Base-by-base conservation (phyloP, 2,888 invertebrate species). In the Drosophila phalerata region DNA sequence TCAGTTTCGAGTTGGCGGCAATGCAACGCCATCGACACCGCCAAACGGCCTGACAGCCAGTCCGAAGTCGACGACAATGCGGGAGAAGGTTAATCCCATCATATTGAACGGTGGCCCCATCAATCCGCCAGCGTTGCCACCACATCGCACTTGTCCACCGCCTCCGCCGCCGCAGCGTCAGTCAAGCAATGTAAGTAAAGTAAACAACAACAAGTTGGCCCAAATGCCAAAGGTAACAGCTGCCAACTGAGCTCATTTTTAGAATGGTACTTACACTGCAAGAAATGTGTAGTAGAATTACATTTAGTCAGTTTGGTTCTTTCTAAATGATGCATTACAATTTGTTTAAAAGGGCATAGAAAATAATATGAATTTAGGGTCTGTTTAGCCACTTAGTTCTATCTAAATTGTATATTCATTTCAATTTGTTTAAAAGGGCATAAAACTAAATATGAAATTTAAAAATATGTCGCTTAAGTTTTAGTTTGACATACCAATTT, bases 61-160 rank as follows among this genome's bases (percentile, higher is more conserved):
- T 60, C 90, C 91, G 52, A 83, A 82, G 49, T 77, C 85, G 2
- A 28, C 72, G 30, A 58, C 65, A 34, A 52, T 64, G 69, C 87
- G 85, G 40, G 89, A 90, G 34, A 90, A 85, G 55, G 77, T 90
- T 60, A 83, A 83, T 60, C 86, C 91, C 15, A 91, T 91, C 57
- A 87, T 91, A 56, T 61, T 90, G 15, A 92, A 91, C 75, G 91
- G 91, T 62, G 90, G 89, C 1, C 83, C 88, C 69, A 76, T 88
- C 30, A 90, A 87, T 81, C 91, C 92, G 38, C 93, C 92, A 62
- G 92, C 92, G 48, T 75, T 92, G 73, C 93, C 93, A 48, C 92
- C 93, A 22, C 93, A 93, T 79, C 90, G 93, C 75, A 91, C 87
- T 51, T 91, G 92, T 73, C 92, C 92, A 25, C 93, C 93, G 48